Evolutionary conservation across 1,140 invertebrate species (phyloP).

Genomic region (Plectrocnemia conspersa): DNA sequence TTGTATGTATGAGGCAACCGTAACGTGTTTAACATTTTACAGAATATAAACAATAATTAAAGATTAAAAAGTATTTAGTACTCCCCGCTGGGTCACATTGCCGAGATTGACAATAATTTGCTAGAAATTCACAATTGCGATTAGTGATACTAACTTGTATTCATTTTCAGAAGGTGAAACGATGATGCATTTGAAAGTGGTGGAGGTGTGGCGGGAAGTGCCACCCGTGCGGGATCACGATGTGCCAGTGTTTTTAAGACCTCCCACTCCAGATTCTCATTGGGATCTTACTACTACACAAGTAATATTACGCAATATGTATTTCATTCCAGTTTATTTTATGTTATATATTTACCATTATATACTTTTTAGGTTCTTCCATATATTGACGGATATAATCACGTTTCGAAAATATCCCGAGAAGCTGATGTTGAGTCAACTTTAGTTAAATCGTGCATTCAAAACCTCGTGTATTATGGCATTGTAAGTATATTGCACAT

Average conservation of each 20-base stretch:
- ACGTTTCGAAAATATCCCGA: slow-evolving; percentile 75
- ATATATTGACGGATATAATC: slow-evolving; percentile 89
- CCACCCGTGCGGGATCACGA: slow-evolving; percentile 81
- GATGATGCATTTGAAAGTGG: slow-evolving; percentile 76
- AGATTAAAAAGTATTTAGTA: no score
- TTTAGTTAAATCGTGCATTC: slow-evolving; percentile 89
- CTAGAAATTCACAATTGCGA: background rate
- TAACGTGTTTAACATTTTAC: no score
- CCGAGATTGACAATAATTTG: background rate
- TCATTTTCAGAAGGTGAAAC: slow-evolving; percentile 63
- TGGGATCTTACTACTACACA: slow-evolving; percentile 94
- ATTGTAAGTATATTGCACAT: slow-evolving; percentile 45
- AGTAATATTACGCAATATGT: slow-evolving; percentile 41
- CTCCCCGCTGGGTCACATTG: no score
- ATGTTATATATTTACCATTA: background rate
- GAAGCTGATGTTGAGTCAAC: slow-evolving; percentile 89
- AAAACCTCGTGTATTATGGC: slow-evolving; percentile 81
- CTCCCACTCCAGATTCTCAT: slow-evolving; percentile 39
- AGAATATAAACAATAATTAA: no score
- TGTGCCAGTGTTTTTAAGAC: slow-evolving; percentile 76
- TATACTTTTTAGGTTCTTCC: slow-evolving; percentile 64
- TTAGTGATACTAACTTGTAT: background rate
- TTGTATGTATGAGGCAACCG: no score
- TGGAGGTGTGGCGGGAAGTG: slow-evolving; percentile 72
- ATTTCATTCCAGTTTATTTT: slow-evolving; percentile 1